phyloP scores from a whole-genome alignment of 2,888 invertebrate genomes.

The Apeira syringaria region DNA sequence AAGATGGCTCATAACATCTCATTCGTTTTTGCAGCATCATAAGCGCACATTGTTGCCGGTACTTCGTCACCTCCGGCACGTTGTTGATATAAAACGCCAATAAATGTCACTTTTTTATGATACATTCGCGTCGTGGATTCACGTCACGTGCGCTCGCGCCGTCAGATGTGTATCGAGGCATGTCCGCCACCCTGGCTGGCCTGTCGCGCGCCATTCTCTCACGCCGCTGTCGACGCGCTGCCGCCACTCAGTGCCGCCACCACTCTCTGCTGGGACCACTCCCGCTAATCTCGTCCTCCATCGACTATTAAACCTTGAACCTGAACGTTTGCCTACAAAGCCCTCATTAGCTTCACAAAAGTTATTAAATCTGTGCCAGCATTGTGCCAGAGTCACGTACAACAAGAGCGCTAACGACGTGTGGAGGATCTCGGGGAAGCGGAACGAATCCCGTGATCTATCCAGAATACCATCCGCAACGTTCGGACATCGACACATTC shows the following conservation, averaged over 20 bases:
- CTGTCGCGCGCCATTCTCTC: slow-evolving; percentile 63
- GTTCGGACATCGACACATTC: slow-evolving; percentile 63
- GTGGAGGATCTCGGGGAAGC: slow-evolving; percentile 79
- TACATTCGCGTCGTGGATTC: slow-evolving; percentile 63
- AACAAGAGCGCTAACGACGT: slow-evolving; percentile 78
- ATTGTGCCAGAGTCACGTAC: slow-evolving; percentile 72
- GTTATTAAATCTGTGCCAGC: slow-evolving; percentile 68
- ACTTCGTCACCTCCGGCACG: slow-evolving; percentile 70
- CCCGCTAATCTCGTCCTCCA: slow-evolving; percentile 63
- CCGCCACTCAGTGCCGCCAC: slow-evolving; percentile 23
- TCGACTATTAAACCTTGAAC: slow-evolving; percentile 60
- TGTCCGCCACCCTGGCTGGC: slow-evolving; percentile 62
- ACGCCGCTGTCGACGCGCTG: slow-evolving; percentile 41
- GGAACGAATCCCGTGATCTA: slow-evolving; percentile 73
- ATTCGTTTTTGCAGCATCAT: slow-evolving; percentile 74
- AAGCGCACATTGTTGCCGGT: slow-evolving; percentile 62
- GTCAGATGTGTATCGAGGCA: slow-evolving; percentile 73
- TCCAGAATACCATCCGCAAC: slow-evolving; percentile 63
- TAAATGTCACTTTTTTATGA: slow-evolving; percentile 83
- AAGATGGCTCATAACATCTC: slow-evolving; percentile 49
- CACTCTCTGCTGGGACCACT: slow-evolving; percentile 32
- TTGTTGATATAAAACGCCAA: slow-evolving; percentile 81
- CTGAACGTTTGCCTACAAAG: slow-evolving; percentile 67
- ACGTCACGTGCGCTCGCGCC: slow-evolving; percentile 72
- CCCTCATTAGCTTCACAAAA: slow-evolving; percentile 75